phyloP scores from a whole-genome alignment of 2,888 invertebrate genomes.

The Melikaiella ostensackeni region DNA sequence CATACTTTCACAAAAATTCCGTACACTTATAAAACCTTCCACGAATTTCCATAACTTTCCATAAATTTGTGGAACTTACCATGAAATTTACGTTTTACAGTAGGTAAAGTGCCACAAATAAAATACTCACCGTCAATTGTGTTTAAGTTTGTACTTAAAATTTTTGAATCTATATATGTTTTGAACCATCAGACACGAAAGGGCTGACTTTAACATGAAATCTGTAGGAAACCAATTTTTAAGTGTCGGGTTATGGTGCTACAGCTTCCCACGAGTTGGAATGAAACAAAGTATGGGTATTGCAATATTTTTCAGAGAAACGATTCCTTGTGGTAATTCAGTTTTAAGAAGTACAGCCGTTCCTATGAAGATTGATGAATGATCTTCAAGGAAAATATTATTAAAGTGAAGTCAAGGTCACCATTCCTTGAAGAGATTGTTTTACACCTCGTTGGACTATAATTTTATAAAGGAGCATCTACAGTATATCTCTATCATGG shows the following conservation, averaged over 20 bases:
- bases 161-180: neutral
- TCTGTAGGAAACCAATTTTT: neutral
- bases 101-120: no score
- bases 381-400: slow-evolving; percentile 31
- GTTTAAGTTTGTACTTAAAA: neutral
- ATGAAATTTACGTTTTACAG: no score
- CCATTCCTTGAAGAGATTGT: slow-evolving; percentile 13
- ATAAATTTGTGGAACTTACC: no score
- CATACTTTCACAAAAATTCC: no score
- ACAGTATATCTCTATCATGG: neutral
- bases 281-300: slow-evolving; percentile 15
- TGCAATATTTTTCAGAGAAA: slow-evolving; percentile 9
- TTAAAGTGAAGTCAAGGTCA: neutral
- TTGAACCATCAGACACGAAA: neutral
- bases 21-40: no score
- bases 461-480: slow-evolving; percentile 7
- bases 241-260: neutral
- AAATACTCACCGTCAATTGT: no score
- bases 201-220: neutral
- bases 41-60: no score
- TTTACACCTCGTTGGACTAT: neutral
- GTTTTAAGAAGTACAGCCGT: slow-evolving; percentile 11
- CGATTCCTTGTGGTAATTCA: slow-evolving; percentile 12
- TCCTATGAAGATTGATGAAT: slow-evolving; percentile 16
- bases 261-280: slow-evolving; percentile 8